Evolutionary conservation across 2,797 vertebrate species (phyloP), one percentile per base, ranked within the genome.

Genomic region (Danio jaintianensis): DNA sequence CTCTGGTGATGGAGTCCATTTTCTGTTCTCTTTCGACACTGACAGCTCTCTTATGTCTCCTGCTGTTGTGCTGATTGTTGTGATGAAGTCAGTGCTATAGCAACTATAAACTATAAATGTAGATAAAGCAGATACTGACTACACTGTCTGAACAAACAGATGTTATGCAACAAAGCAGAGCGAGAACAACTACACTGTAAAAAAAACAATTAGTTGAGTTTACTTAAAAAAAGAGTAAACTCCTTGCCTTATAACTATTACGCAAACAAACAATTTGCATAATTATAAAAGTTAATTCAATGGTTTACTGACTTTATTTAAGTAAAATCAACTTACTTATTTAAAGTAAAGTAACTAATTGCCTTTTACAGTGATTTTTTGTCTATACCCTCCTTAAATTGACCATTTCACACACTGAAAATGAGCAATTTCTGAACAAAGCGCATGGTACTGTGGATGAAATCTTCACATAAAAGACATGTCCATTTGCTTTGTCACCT

Each of bases 361-460:
- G n/a, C n/a, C n/a, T n/a, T n/a, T n/a, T n/a, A n/a, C n/a, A n/a
- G n/a, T n/a, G n/a, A n/a, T 36, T 62, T 16, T 42, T 63, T 22
- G 15, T 56, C 15, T 48, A 74, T 74, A 22, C 22, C 45, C 18
- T 12, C 12, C 18, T 22, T 15, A n/a, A n/a, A n/a, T n/a, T 61
- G 29, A 53, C 47, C 63, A 45, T 75, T 52, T 50, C 47, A 63
- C 45, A 63, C 40, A 11, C n/a, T 22, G 47, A 36, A 64, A 66
- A 66, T 36, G 4, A 55, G 16, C 42, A 58, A 40, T 12, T 10
- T 62, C 58, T 62, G 58, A 58, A 18, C 45, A 50, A 16, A 77
- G 56, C 20, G 16, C 16, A 45, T 66, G 38, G 20, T 16, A 47
- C 2, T 36, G 40, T 56, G 15, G 11, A 42, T 13, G 2, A 6